Evolutionary conservation across 2,797 vertebrate species (phyloP), one percentile per base, ranked within the genome.

Genomic region (Lates japonicus): DNA sequence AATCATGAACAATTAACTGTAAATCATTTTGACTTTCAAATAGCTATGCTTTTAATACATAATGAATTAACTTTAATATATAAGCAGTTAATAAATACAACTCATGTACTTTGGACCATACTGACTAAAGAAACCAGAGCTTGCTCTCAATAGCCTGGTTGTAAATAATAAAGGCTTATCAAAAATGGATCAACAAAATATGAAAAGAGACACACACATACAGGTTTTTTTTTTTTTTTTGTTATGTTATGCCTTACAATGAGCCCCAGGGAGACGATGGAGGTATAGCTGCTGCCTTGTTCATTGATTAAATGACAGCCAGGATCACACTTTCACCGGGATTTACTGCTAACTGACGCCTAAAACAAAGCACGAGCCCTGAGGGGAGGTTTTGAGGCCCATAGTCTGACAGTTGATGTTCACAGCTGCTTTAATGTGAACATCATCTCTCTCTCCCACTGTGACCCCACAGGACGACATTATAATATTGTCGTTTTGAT

Each of bases 251-350:
- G 22, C 77, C 80, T 86, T 82, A 89, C 84, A 89, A 86, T 9
- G 74, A 71, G 80, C 90, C 92, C 89, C 90, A 62, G 87, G 94
- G 91, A 94, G 92, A 92, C 79, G 92, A 93, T 94, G 94, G n/a
- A n/a, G n/a, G n/a, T n/a, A 95, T 96, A 97, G 95, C 96, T 96
- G 95, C 95, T 88, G 92, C 93, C 92, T n/a, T 95, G 93, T 92
- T 93, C 86, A 97, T 98, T 92, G 96, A 98, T 97, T 97, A 97
- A 97, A 88, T 96, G 97, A 96, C 97, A 97, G 74, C 85, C 89
- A 70, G 84, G 93, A 95, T 97, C 95, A 96, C 96, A n/a, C n/a
- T n/a, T n/a, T 95, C 95, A 94, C 77, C 78, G n/a, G n/a, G 82
- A 93, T 95, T 92, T 92, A 94, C 86, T 60, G 74, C 41, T n/a